These are phyloP conservation scores for Eurytoma adleriae DNA, from an alignment of 2,888 invertebrate species.

Conservation along the genomic window DNA sequence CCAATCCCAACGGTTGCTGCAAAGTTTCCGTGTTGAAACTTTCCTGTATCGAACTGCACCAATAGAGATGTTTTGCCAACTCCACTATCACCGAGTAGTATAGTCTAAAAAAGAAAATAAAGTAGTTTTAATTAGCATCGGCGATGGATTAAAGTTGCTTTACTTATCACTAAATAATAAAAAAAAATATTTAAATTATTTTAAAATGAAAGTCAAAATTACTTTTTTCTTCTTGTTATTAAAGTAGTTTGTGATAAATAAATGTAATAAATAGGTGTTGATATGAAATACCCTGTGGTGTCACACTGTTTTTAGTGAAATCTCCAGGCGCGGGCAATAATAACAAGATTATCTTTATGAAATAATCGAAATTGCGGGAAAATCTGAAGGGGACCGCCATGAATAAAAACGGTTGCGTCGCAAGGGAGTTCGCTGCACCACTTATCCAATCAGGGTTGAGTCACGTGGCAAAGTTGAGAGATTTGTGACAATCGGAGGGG, in stretches of 20 bases:
- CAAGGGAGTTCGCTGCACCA: neutral
- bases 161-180: too few species aligned
- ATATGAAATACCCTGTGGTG: too few species aligned
- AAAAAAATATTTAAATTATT: too few species aligned
- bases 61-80: constrained; percentile 95
- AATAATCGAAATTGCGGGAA: neutral
- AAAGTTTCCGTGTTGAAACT: constrained; percentile 93
- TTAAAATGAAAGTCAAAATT: too few species aligned
- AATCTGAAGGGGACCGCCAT: neutral
- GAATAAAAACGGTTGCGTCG: constrained; percentile 8
- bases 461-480: constrained; percentile 20
- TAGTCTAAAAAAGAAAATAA: constrained; percentile 81
- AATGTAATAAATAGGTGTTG: too few species aligned
- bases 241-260: too few species aligned
- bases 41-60: constrained; percentile 95
- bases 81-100: constrained; percentile 94
- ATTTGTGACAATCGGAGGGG: too few species aligned
- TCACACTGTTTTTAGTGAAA: neutral
- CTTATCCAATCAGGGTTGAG: constrained; percentile 43
- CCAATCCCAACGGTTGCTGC: constrained; percentile 97
- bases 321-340: neutral
- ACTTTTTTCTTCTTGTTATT: too few species aligned
- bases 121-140: neutral
- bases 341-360: constrained; percentile 16
- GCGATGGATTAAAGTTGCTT: too few species aligned